Evolutionary conservation across 1,140 invertebrate genomes (phyloP).

Genomic region (Drosophila punjabiensis): DNA sequence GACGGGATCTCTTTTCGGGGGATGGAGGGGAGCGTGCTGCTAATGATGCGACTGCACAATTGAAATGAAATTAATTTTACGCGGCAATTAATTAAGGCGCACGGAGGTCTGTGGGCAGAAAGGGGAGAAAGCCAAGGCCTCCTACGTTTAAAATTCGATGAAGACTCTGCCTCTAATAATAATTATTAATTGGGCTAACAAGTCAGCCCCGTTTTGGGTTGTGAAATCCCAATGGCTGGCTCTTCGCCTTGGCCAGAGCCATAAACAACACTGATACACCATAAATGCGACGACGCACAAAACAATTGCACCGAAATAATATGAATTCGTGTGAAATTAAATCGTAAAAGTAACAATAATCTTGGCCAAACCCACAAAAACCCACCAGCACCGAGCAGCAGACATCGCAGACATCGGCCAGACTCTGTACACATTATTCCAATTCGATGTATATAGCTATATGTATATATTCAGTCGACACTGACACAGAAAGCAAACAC

Average conservation of each 20-base stretch:
- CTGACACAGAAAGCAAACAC: slow-evolving; percentile 64
- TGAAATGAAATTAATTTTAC: slow-evolving; percentile 80
- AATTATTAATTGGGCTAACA: slow-evolving; percentile 76
- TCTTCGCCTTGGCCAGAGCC: slow-evolving; percentile 46
- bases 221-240: slow-evolving; percentile 56
- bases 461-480: slow-evolving; percentile 48
- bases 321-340: slow-evolving; percentile 68
- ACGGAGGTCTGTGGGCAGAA: slow-evolving; percentile 55
- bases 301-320: slow-evolving; percentile 76
- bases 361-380: slow-evolving; percentile 67
- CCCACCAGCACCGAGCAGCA: slow-evolving; percentile 39
- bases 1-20: neutral
- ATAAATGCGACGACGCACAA: slow-evolving; percentile 69
- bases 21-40: slow-evolving; percentile 30
- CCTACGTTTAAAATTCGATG: slow-evolving; percentile 38
- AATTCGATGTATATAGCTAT: slow-evolving; percentile 22
- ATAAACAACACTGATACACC: slow-evolving; percentile 61
- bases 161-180: slow-evolving; percentile 2
- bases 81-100: slow-evolving; percentile 75
- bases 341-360: slow-evolving; percentile 51
- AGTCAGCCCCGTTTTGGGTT: slow-evolving; percentile 48
- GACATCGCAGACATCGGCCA: slow-evolving; percentile 42
- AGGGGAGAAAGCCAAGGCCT: slow-evolving; percentile 72
- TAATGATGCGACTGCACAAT: slow-evolving; percentile 79
- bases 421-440: slow-evolving; percentile 27